Evolutionary conservation across 2,888 invertebrate genomes (phyloP).

Genomic region (Tanypteryx hageni): DNA sequence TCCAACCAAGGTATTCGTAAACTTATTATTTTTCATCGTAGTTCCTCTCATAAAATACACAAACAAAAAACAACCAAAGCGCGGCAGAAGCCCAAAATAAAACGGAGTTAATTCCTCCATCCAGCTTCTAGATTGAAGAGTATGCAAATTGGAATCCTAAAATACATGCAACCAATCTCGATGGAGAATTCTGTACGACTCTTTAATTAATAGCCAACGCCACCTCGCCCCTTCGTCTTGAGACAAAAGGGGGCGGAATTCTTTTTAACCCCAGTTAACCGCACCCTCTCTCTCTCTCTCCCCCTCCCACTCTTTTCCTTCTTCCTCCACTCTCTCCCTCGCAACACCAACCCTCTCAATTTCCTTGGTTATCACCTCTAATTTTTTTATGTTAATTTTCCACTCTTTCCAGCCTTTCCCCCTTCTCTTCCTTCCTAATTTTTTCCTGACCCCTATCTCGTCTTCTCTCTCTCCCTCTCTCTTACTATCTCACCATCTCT

Average conservation of each 20-base stretch:
- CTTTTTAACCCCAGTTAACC: constrained; percentile 51
- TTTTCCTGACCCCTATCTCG: constrained; percentile 2
- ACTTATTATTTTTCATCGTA: background rate
- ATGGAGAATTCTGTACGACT: constrained; percentile 21
- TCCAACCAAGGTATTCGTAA: no score
- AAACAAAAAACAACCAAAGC: constrained; percentile 27
- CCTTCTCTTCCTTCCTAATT: background rate
- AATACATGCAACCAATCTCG: constrained; percentile 50
- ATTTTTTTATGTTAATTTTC: constrained; percentile 59
- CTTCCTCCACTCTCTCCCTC: background rate
- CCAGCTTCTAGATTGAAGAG: background rate
- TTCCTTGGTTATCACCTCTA: constrained; percentile 45
- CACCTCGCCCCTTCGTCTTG: background rate
- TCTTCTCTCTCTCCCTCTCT: background rate
- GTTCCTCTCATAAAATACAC: background rate
- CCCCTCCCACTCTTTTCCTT: background rate
- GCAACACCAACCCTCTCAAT: constrained; percentile 23
- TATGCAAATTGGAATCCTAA: constrained; percentile 45
- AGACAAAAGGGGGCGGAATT: background rate
- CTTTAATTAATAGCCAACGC: constrained; percentile 53
- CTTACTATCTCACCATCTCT: background rate
- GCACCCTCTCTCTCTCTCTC: background rate
- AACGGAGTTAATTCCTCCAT: constrained; percentile 23
- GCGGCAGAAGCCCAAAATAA: background rate
- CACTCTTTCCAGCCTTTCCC: background rate